Conservation (phyloP, 2,113 vertebrate genomes). For the Ameiurus melas region DNA sequence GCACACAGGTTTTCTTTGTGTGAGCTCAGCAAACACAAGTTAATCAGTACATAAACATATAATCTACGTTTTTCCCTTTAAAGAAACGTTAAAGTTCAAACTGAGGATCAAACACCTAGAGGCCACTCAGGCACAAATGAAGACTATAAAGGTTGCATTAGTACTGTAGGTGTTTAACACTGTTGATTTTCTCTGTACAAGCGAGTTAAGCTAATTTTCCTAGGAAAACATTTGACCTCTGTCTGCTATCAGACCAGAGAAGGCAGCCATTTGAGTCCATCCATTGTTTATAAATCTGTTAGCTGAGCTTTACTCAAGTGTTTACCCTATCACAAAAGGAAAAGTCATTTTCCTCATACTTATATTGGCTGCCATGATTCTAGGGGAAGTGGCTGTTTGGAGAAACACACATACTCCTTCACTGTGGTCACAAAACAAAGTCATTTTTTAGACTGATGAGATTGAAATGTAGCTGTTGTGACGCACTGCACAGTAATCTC, state of each 20-base stretch:
- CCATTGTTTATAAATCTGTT: constrained; percentile 55
- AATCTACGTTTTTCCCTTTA: background rate
- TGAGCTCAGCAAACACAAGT: background rate
- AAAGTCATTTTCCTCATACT: constrained; percentile 43
- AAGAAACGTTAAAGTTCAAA: background rate
- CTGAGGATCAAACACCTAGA: background rate
- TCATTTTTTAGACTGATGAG: constrained; percentile 30
- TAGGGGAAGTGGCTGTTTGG: constrained; percentile 32
- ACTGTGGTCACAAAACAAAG: constrained; percentile 18
- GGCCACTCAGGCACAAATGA: background rate
- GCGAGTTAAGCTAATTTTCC: background rate
- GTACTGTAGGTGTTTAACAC: no score
- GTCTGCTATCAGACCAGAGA: constrained; percentile 23
- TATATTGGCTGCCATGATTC: constrained; percentile 28
- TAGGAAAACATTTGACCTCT: constrained; percentile 33
- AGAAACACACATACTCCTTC: constrained; percentile 25
- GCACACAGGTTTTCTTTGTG: background rate
- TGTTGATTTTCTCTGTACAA: background rate
- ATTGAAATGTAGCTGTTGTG: constrained; percentile 39
- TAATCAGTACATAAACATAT: constrained; percentile 30
- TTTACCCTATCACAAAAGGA: constrained; percentile 49
- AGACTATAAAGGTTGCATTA: background rate
- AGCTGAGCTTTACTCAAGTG: constrained; percentile 37
- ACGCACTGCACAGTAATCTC: constrained; percentile 39
- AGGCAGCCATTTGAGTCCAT: constrained; percentile 2